Base-by-base conservation (phyloP, 2,113 vertebrate species). In the Cyprinus carpio region DNA sequence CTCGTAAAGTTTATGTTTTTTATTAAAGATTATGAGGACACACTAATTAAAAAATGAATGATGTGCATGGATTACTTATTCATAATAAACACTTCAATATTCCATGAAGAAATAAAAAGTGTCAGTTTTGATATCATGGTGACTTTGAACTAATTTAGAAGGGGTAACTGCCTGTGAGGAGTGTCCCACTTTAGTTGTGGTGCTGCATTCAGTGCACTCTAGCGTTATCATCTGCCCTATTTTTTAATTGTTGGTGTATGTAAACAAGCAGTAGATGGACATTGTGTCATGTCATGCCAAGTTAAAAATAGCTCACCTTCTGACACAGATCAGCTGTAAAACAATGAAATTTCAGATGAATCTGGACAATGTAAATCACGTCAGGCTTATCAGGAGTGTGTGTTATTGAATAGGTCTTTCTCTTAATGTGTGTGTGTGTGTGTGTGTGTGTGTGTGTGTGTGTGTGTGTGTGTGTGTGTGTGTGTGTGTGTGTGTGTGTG, bases 71-170 rank as follows among this genome's bases (percentile, higher is more conserved):
- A 34, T 18, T 16, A 34, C 31, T 34, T 3, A 67, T 20, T 34
- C 0, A 67, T 67, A 71, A 69, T 69, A 71, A 40, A 71, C 18
- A 37, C 31, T 12, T 10, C 18, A 71, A 40, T 40, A 71, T 71
- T 40, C 34, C 34, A 9, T 71, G 23, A 40, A 71, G 34, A 23
- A 71, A 40, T 71, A 23, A 12, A 4, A 37, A 40, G 4, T 18
- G 16, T 20, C 65, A 10, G 8, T 69, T 72, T 37, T 40, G 4
- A 12, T 72, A 23, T 72, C 69, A n/a, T 51, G 40, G 69, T n/a
- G 69, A n/a, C 69, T 72, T 72, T 40, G 11, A 72, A 72, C 69
- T 72, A 2, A 72, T 72, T 72, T 72, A 72, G 69, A 72, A 71
- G 67, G 34, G 67, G 67, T 67, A 31, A 67, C 27, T 31, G 29